phyloP scores from a whole-genome alignment of 2,797 vertebrate species.

The Muraenolepis orangiensis region DNA sequence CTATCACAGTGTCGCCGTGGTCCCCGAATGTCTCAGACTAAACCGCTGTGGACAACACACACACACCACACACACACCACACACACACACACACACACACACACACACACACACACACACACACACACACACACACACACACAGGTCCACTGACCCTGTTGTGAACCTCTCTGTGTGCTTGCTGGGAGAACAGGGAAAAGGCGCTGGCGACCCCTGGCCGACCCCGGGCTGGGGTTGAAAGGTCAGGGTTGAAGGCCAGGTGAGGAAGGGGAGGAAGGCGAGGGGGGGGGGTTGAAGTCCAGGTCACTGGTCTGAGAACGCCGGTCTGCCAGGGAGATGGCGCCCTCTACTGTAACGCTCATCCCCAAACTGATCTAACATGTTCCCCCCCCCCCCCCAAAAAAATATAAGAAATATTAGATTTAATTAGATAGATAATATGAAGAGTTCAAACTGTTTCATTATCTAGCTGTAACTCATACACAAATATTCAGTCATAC shows the following conservation, averaged over 20 bases:
- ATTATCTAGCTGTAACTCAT: neutral
- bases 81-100: neutral
- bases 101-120: too few relatives aligned
- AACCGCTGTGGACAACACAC: neutral
- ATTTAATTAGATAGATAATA: too few relatives aligned
- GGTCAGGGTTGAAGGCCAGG: constrained; percentile 64
- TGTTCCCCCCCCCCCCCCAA: too few relatives aligned
- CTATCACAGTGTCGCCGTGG: neutral
- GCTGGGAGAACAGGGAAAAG: neutral
- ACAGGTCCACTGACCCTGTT: constrained; percentile 3
- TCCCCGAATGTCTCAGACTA: neutral
- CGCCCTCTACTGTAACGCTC: neutral
- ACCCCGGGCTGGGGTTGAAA: constrained; percentile 49
- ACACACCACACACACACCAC: too few relatives aligned
- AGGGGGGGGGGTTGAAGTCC: constrained; percentile 38
- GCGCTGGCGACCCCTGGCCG: constrained; percentile 32
- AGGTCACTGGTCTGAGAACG: constrained; percentile 23
- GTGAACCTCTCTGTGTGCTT: constrained; percentile 1
- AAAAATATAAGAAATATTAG: too few relatives aligned
- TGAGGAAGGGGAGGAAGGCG: constrained; percentile 14
- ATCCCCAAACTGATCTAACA: neutral
- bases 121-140: neutral
- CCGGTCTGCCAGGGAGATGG: neutral
- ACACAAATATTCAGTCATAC: neutral
- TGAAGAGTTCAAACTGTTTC: neutral